Evolutionary conservation across 2,113 vertebrate genomes (phyloP).

Genomic region (Numenius arquata): DNA sequence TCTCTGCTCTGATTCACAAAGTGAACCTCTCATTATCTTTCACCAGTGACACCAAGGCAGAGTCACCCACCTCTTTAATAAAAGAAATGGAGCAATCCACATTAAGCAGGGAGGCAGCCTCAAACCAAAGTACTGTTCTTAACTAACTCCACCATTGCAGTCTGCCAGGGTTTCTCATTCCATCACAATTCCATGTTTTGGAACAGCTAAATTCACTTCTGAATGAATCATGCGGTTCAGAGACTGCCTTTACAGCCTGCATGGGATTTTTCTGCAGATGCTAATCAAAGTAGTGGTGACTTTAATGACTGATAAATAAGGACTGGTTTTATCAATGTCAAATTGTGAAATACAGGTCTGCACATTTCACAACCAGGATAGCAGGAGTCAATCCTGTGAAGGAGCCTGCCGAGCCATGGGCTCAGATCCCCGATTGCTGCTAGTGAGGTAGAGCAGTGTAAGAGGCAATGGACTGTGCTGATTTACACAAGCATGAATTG

Average conservation of each 20-base stretch:
- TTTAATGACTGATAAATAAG: not conserved
- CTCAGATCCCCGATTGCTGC: not conserved
- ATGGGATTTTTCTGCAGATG: not conserved
- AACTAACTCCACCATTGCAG: not conserved
- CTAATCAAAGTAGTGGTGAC: not conserved
- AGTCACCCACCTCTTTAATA: not conserved
- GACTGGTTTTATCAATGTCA: not conserved
- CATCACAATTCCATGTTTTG: not conserved
- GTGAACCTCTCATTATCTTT: not conserved
- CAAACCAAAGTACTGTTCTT: not conserved
- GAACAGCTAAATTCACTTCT: not conserved
- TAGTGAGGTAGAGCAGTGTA: not conserved
- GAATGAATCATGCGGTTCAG: not conserved
- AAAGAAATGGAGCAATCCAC: not conserved
- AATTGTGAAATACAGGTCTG: not conserved
- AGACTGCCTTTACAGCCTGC: not conserved
- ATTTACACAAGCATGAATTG: not conserved
- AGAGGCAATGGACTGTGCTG: not conserved
- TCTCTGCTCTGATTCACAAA: not conserved
- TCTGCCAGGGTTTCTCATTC: not conserved
- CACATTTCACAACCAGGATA: not conserved
- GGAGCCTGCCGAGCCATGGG: not conserved
- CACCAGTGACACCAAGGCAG: not conserved
- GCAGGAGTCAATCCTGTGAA: not conserved
- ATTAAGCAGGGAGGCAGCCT: not conserved